Evolutionary conservation across 2,797 vertebrate species (phyloP).

Genomic region (Avahi laniger): DNA sequence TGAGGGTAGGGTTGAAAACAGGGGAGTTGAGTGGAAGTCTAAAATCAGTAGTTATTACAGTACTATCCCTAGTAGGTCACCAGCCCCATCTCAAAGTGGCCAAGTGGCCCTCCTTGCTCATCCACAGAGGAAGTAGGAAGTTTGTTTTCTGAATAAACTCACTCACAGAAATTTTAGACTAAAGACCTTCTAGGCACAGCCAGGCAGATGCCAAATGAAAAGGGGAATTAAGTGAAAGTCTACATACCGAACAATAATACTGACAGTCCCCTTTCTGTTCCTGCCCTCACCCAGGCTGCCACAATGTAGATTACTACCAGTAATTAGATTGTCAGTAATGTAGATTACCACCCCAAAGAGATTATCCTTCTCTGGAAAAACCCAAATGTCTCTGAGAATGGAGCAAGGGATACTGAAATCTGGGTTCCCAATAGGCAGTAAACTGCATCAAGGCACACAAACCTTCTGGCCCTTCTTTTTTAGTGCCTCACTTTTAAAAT

Average conservation of each 20-base stretch:
- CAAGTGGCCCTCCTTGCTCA: neutral
- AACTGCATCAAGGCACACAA: neutral
- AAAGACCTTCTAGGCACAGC: neutral
- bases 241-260: neutral
- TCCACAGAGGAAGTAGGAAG: neutral
- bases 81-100: neutral
- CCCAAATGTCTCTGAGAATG: neutral
- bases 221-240: neutral
- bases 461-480: neutral
- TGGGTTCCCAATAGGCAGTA: neutral
- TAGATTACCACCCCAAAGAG: neutral
- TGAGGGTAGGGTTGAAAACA: neutral
- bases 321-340: neutral
- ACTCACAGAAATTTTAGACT: neutral
- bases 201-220: neutral
- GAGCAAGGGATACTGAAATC: neutral
- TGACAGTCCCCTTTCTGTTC: neutral
- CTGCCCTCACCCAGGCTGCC: neutral
- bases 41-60: neutral
- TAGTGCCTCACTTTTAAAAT: slow-evolving; percentile 11
- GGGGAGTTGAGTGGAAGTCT: neutral
- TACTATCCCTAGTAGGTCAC: neutral
- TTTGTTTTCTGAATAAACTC: neutral
- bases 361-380: slow-evolving; percentile 17
- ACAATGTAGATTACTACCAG: neutral